These are phyloP conservation scores for Plectropomus leopardus DNA, from an alignment of 2,113 vertebrate species.

Conservation along the genomic window DNA sequence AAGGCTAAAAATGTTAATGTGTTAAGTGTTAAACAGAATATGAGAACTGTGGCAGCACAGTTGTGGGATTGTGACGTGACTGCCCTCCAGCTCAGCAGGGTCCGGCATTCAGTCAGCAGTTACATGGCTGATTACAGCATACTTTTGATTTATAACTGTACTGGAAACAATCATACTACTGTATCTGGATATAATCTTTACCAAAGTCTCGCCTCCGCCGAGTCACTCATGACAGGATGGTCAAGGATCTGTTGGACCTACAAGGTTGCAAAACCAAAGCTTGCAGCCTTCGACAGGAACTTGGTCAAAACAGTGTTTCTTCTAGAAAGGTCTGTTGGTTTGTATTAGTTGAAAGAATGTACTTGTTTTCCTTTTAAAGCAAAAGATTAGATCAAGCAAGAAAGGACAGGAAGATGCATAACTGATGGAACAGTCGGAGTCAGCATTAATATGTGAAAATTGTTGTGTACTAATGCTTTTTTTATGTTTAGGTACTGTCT, in stretches of 20 bases:
- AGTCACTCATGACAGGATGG: constrained; percentile 45
- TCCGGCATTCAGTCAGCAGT: constrained; percentile 8
- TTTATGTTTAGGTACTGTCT: constrained; percentile 89
- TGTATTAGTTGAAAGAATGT: background rate
- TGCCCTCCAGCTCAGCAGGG: constrained; percentile 21
- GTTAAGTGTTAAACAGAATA: constrained; percentile 18
- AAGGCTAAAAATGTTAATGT: constrained; percentile 15
- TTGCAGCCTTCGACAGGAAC: constrained; percentile 24
- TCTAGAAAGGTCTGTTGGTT: constrained; percentile 61
- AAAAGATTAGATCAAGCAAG: background rate
- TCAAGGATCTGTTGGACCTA: constrained; percentile 54
- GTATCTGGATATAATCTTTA: constrained; percentile 2
- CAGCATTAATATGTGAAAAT: background rate
- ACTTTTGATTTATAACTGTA: constrained; percentile 4
- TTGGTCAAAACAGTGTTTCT: constrained; percentile 28
- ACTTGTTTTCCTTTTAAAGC: background rate
- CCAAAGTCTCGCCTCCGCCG: constrained; percentile 3
- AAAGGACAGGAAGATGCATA: background rate
- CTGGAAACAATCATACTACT: background rate
- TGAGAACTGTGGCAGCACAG: constrained; percentile 23
- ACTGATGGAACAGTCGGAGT: background rate
- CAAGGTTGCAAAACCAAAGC: constrained; percentile 44
- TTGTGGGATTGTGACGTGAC: constrained; percentile 23
- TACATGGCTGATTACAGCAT: background rate
- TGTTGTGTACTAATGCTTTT: constrained; percentile 16